phyloP scores from a whole-genome alignment of 2,888 invertebrate genomes.

The Theretra japonica region DNA sequence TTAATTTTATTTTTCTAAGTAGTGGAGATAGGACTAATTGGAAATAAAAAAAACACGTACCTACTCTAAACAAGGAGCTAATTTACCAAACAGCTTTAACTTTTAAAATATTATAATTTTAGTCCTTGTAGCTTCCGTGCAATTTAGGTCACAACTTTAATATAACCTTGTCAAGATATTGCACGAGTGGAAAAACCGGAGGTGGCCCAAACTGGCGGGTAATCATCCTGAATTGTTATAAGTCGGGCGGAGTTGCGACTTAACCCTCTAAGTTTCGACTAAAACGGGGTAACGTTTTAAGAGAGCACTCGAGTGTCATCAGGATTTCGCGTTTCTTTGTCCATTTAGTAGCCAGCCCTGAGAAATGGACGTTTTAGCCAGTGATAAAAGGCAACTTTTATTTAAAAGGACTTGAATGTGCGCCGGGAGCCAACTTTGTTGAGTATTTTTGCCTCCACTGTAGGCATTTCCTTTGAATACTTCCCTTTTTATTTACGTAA shows the following conservation, averaged over 20 bases:
- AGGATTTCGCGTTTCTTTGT: slow-evolving; percentile 57
- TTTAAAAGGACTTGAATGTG: slow-evolving; percentile 69
- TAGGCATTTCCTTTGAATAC: slow-evolving; percentile 58
- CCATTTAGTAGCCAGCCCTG: slow-evolving; percentile 57
- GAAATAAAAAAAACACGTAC: not conserved
- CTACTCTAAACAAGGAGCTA: too few species aligned
- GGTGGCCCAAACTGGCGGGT: slow-evolving; percentile 12
- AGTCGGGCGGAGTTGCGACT: slow-evolving; percentile 32
- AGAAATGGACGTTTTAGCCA: slow-evolving; percentile 65
- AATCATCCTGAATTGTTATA: slow-evolving; percentile 32
- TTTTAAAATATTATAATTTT: not conserved
- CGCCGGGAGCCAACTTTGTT: slow-evolving; percentile 55
- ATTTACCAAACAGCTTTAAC: too few species aligned
- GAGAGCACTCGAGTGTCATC: slow-evolving; percentile 58
- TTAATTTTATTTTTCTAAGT: too few species aligned
- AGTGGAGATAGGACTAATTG: too few species aligned
- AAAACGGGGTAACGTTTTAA: slow-evolving; percentile 50
- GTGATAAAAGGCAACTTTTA: slow-evolving; percentile 74
- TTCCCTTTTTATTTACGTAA: slow-evolving; percentile 64
- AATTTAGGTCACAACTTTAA: not conserved
- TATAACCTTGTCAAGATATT: not conserved
- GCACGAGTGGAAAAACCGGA: slow-evolving; percentile 10
- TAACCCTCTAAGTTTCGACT: slow-evolving; percentile 48
- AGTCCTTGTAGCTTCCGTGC: not conserved
- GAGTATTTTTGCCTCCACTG: slow-evolving; percentile 57